These are phyloP conservation scores for Procambarus virginalis DNA, from an alignment of 1,140 invertebrate genomes.

Conservation along the genomic window DNA sequence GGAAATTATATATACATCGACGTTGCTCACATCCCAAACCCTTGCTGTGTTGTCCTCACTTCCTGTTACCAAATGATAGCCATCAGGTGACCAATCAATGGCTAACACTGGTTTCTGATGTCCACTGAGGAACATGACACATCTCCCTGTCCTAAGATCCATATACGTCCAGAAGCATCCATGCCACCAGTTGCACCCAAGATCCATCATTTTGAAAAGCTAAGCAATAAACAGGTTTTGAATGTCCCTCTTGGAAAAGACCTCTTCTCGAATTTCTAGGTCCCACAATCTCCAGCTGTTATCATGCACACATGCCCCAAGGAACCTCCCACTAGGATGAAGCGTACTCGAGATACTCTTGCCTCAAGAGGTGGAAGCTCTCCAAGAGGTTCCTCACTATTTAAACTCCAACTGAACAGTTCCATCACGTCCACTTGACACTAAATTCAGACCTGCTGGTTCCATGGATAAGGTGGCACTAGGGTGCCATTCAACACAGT, in stretches of 20 bases:
- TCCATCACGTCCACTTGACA: conserved; percentile 94
- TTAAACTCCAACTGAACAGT: conserved; percentile 94
- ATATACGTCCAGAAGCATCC: conserved; percentile 97
- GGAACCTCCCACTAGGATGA: conserved; percentile 95
- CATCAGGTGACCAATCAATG: conserved; percentile 93
- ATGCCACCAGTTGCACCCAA: conserved; percentile 91
- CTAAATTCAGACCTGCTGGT: conserved; percentile 83
- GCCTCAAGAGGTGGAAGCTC: conserved; percentile 74
- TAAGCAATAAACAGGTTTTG: conserved; percentile 95
- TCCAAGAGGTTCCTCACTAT: conserved; percentile 79
- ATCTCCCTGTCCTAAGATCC: conserved; percentile 97
- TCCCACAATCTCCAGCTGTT: conserved; percentile 98
- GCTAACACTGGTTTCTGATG: conserved; percentile 94
- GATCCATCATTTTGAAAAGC: conserved; percentile 97
- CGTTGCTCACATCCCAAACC: conserved; percentile 95
- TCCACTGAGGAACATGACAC: conserved; percentile 99
- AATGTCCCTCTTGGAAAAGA: conserved; percentile 99
- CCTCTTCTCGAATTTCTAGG: conserved; percentile 91
- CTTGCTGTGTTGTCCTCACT: conserved; percentile 95
- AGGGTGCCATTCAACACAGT: conserved; percentile 93
- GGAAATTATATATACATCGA: conserved; percentile 93
- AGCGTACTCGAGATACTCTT: conserved; percentile 90
- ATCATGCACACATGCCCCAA: conserved; percentile 96
- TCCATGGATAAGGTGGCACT: conserved; percentile 82
- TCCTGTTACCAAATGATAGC: conserved; percentile 94